Evolutionary conservation across 2,797 vertebrate species (phyloP), one percentile per base, ranked within the genome.

Genomic region (Bovichtus diacanthus): DNA sequence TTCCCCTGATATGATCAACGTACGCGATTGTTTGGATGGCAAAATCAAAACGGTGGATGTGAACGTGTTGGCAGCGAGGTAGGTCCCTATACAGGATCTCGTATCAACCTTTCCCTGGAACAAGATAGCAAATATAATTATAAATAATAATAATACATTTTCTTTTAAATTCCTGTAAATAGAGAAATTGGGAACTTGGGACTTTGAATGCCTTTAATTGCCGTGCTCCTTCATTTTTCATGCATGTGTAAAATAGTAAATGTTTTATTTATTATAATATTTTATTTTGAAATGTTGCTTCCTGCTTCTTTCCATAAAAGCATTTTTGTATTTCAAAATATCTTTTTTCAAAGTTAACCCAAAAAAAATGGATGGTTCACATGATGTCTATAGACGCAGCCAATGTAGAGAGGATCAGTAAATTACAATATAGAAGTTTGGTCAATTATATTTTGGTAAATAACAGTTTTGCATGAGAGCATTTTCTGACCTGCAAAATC

Each of bases 51-150:
- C 0, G 0, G 36, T 89, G 39, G 64, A 92, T 79, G 12, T 90
- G 41, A 79, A 92, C 44, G 2, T 63, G 19, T 56, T 93, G 84
- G 91, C 91, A 46, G 77, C 88, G n/a, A 63, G 5, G 92, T 93
- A 68, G 89, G 85, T 69, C 64, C 39, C 34, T 68, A 46, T 16
- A 5, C 6, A n/a, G 4, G 27, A 4, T 38, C 1, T 36, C 25
- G 4, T n/a, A 23, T 15, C 19, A 5, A 41, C 25, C 2, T 11
- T 34, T 34, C 31, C n/a, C n/a, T n/a, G n/a, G n/a, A n/a, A n/a
- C n/a, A 34, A n/a, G n/a, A n/a, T n/a, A n/a, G n/a, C n/a, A n/a
- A n/a, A n/a, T n/a, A n/a, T n/a, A n/a, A 27, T 27, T 27, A 27
- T 27, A 15, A 39, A n/a, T n/a, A n/a, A n/a, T n/a, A n/a, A n/a